A percentile compares a stretch with the other conserved stretches of the same genome.
Conservation (phyloP, 2,888 invertebrate species). For the Tuberolachnus salignus region DNA sequence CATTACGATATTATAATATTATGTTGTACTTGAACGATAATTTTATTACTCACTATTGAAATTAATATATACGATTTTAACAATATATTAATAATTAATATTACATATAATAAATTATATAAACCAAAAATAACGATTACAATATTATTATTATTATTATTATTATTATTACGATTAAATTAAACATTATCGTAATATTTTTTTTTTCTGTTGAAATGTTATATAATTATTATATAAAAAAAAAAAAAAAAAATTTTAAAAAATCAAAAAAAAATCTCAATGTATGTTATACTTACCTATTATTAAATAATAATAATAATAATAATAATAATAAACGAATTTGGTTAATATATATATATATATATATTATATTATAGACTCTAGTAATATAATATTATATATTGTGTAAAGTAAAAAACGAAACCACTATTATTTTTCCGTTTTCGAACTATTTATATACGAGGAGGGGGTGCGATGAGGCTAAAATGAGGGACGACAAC, state of each 20-base stretch:
- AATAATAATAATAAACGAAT: conserved; percentile 21
- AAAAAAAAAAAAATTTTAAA: conserved; percentile 7
- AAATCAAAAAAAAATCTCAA: conserved; percentile 28
- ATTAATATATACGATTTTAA: conserved; percentile 19
- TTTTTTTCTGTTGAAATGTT: conserved; percentile 38
- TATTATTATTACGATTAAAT: not conserved
- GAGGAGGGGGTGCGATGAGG: too few relatives aligned
- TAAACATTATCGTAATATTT: conserved; percentile 18
- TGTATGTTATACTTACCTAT: not conserved
- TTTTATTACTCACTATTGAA: conserved; percentile 12
- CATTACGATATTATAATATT: conserved; percentile 18
- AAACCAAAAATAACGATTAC: conserved; percentile 8
- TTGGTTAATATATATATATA: not conserved
- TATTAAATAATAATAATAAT: too few relatives aligned
- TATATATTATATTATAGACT: too few relatives aligned
- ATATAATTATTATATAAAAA: not conserved
- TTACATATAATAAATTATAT: too few relatives aligned
- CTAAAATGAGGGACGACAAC: too few relatives aligned
- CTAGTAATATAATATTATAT: too few relatives aligned
- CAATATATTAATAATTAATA: too few relatives aligned
- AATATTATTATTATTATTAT: not conserved
- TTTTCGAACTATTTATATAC: too few relatives aligned
- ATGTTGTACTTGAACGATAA: conserved; percentile 33
- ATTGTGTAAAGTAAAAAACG: too few relatives aligned
- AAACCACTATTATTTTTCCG: too few relatives aligned